These are phyloP conservation scores for Stenodera caucasica DNA, from an alignment of 2,888 invertebrate species.

Conservation along the genomic window DNA sequence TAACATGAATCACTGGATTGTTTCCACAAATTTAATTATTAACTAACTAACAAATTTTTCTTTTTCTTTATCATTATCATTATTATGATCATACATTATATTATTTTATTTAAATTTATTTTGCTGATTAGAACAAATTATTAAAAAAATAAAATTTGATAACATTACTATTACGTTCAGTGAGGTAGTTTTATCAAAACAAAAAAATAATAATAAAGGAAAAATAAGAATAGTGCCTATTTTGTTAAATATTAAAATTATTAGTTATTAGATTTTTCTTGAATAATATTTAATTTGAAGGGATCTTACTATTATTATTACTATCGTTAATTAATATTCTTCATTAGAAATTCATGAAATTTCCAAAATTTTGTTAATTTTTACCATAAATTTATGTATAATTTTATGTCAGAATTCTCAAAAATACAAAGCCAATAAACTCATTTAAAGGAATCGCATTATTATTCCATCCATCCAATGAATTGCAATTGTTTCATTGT, in stretches of 20 bases:
- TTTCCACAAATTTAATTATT: constrained; percentile 34
- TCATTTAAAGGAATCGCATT: too few relatives aligned
- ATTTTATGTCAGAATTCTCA: too few relatives aligned
- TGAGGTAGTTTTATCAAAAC: not conserved
- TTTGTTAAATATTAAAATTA: not conserved
- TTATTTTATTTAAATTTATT: not conserved
- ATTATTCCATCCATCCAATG: too few relatives aligned
- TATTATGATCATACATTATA: constrained; percentile 1
- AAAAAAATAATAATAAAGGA: too few relatives aligned
- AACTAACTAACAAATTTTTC: constrained; percentile 37
- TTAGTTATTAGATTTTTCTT: not conserved
- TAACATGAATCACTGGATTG: constrained; percentile 35
- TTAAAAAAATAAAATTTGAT: not conserved
- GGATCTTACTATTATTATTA: constrained; percentile 1
- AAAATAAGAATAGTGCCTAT: constrained; percentile 4
- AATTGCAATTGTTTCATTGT: too few relatives aligned
- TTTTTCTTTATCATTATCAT: constrained; percentile 28
- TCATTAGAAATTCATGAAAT: not conserved
- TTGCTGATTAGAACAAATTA: not conserved
- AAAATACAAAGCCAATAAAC: too few relatives aligned
- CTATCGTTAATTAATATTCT: not conserved
- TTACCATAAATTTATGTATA: too few relatives aligned
- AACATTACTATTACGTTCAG: not conserved
- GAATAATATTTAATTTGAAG: constrained; percentile 8
- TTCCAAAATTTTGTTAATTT: not conserved